Evolutionary conservation across 1,140 invertebrate species (phyloP), one percentile per base, ranked within the genome.

Genomic region (Sycophaga agraensis): DNA sequence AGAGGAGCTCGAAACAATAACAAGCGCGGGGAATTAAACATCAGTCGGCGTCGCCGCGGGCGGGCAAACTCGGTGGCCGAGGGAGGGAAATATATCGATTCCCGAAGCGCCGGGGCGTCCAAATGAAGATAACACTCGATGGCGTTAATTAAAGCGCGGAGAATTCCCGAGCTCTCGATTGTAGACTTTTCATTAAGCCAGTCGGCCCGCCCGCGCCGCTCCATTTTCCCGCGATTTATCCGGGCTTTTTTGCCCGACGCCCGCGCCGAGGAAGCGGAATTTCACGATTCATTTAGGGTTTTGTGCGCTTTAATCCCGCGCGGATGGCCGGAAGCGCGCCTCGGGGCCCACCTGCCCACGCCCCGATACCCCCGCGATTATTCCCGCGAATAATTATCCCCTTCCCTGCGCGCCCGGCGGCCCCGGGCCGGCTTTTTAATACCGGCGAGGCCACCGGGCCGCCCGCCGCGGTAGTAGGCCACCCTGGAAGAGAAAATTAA

Each of bases 211-310:
- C 21, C 12, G 35, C 22, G 26, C 34, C 56, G 49, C 61, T 68
- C 66, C 57, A 69, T 68, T 70, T 68, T 66, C 66, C 57, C 28
- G 19, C 65, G 64, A 72, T 73, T 71, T 67, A 66, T 68, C 55
- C 59, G 66, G 62, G 51, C 62, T 68, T 65, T 54, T 43, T 57
- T 57, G 35, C 12, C 28, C 39, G 4, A 19, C 19, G 35, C 28
- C 22, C 14, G 39, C 59, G 34, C 21, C 6, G 17, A 26, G 34
- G 24, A 34, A 63, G 66, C 28, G 31, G 54, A 71, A 72, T 74
- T 73, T 73, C 59, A 72, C 72, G 73, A 72, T 74, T 73, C 71
- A 73, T 75, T 75, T 70, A 72, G 61, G 66, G 63, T 66, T 67
- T 68, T 68, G 66, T 71, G 49, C 64, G 56, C 55, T 66, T 75